Base-by-base conservation (phyloP, 2,888 invertebrate species). In the Phragmatobia fuliginosa region DNA sequence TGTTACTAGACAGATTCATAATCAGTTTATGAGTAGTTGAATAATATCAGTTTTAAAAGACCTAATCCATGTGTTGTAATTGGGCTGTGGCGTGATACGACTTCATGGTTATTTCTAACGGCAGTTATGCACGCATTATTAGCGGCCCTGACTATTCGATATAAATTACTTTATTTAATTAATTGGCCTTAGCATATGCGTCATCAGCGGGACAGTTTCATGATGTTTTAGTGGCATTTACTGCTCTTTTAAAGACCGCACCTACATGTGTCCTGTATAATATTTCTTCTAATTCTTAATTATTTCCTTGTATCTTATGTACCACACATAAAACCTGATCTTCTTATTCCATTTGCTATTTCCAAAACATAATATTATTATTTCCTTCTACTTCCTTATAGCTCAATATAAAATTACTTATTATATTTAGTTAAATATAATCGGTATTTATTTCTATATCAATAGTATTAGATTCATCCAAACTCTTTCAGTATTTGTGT, bases 141-240 rank as follows among this genome's bases (percentile, higher is more conserved):
- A 72, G 31, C 38, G 60, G 70, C 80, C 80, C 71, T 80, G 77
- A 75, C 70, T 71, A 74, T 73, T 73, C 38, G 67, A 66, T 79
- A 79, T 72, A 74, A 62, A 79, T 82, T 74, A 68, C 62, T 65
- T 33, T 64, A 65, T 73, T 68, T 70, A 67, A 71, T 67, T 62
- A 64, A 68, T 67, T 68, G 56, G 10, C 32, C 31, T 70, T 63
- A 49, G n/a, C 16, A 49, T 63, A 52, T 28, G 28, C 25, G 6
- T 56, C 28, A 56, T 7, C 16, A 1, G 14, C 6, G 14, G 28
- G 56, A 28, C 28, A 56, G 14, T 14, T 56, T 28, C 25, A 16
- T 56, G 28, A 25, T 28, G 25, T 28, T 56, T 56, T 14, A 14
- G 25, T 10, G 32, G 21, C 2, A 21, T 7, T 59, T 31, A 6